A percentile compares a stretch with the other conserved stretches of the same genome.
Evolutionary conservation across 1,140 invertebrate genomes (phyloP).

Genomic region (Heliconius melpomene): DNA sequence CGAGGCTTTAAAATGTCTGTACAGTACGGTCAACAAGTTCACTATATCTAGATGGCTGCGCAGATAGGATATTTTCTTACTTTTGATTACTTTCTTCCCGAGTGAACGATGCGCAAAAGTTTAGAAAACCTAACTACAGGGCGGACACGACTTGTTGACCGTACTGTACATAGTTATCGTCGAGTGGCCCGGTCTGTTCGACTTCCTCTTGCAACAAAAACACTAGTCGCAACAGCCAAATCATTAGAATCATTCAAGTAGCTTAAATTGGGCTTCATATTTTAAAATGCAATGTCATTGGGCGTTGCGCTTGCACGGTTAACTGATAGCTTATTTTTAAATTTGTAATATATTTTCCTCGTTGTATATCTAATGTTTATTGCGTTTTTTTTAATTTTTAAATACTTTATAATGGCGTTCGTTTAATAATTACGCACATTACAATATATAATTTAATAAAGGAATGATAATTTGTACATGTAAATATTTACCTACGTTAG

Average conservation of each 20-base stretch:
- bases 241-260: neutral
- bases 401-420: too few relatives aligned
- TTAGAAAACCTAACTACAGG: too few relatives aligned
- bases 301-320: constrained; percentile 10
- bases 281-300: constrained; percentile 26
- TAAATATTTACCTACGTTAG: too few relatives aligned
- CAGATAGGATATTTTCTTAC: too few relatives aligned
- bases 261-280: neutral
- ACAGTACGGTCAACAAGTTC: too few relatives aligned
- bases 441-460: too few relatives aligned
- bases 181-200: neutral
- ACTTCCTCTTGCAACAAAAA: constrained; percentile 1
- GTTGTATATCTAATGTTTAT: neutral
- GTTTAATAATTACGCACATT: too few relatives aligned
- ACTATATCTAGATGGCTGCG: too few relatives aligned
- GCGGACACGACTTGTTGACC: too few relatives aligned
- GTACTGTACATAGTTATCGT: neutral
- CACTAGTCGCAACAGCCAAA: neutral
- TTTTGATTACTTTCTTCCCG: too few relatives aligned
- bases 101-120: too few relatives aligned
- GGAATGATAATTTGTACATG: too few relatives aligned
- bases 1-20: neutral
- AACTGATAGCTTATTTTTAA: constrained; percentile 20
- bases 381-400: neutral
- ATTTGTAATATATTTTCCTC: constrained; percentile 9